Conservation (phyloP, 2,888 invertebrate genomes). For the Thyatira batis region DNA sequence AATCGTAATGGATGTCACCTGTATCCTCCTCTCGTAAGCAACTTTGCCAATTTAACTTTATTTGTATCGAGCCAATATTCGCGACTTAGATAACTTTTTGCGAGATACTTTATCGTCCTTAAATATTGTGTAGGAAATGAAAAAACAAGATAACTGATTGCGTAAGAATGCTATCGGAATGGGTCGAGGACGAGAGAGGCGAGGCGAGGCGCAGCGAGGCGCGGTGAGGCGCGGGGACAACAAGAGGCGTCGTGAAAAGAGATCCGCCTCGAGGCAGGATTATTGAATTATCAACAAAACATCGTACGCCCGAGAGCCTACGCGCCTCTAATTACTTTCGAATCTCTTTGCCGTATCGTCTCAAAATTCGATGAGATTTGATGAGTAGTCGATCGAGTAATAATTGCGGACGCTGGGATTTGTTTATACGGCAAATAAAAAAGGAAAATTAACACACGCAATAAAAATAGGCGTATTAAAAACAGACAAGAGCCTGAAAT, state of each 20-base stretch:
- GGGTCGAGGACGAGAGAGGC: conserved; percentile 27
- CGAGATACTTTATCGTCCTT: conserved; percentile 54
- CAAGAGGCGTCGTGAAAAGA: conserved; percentile 57
- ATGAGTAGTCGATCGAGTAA: conserved; percentile 59
- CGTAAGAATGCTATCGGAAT: conserved; percentile 61
- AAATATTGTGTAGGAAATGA: conserved; percentile 64
- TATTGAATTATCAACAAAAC: conserved; percentile 81
- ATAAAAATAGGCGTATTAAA: conserved; percentile 54
- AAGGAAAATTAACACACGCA: conserved; percentile 44
- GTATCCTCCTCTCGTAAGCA: conserved; percentile 51
- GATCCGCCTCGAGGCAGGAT: conserved; percentile 64
- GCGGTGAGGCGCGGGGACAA: conserved; percentile 23
- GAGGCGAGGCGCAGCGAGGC: conserved; percentile 23
- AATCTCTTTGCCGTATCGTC: conserved; percentile 60
- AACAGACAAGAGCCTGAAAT: conserved; percentile 46
- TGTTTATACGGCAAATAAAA: conserved; percentile 47
- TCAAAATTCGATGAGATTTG: conserved; percentile 64
- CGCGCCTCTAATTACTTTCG: conserved; percentile 74
- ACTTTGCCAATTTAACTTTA: conserved; percentile 82
- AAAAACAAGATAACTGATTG: conserved; percentile 70
- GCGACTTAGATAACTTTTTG: conserved; percentile 67
- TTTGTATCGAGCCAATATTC: conserved; percentile 72
- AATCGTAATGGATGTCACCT: conserved; percentile 66
- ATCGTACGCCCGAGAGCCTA: conserved; percentile 67
- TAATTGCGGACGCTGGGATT: conserved; percentile 50